Conservation (phyloP, 2,888 invertebrate genomes). For the Ptilodon capucinus region DNA sequence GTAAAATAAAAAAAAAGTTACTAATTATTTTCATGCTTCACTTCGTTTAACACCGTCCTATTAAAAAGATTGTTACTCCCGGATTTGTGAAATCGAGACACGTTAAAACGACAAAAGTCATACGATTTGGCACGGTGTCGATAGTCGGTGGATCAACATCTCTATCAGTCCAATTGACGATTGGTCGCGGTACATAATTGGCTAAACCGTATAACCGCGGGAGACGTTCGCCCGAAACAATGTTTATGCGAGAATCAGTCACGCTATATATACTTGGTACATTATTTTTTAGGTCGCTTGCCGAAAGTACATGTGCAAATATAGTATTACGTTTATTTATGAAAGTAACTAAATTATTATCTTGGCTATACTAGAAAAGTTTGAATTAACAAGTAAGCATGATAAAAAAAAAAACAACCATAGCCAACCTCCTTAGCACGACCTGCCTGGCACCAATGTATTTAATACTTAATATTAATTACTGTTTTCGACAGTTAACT, state of each 20-base stretch:
- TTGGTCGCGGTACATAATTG: slow-evolving; percentile 28
- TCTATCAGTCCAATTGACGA: slow-evolving; percentile 30
- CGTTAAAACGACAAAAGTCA: slow-evolving; percentile 16
- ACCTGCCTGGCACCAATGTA: too few species aligned
- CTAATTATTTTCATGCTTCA: background rate
- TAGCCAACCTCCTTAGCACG: too few species aligned
- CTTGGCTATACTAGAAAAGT: too few species aligned
- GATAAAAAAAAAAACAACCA: too few species aligned
- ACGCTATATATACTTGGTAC: slow-evolving; percentile 1
- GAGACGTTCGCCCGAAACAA: background rate
- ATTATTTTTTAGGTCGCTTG: background rate
- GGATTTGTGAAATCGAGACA: slow-evolving; percentile 25
- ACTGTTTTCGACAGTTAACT: too few species aligned
- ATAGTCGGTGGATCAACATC: slow-evolving; percentile 14
- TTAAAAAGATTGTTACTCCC: slow-evolving; percentile 42
- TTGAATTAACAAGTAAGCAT: too few species aligned
- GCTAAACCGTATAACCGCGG: slow-evolving; percentile 5
- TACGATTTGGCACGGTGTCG: slow-evolving; percentile 25
- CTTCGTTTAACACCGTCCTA: slow-evolving; percentile 12
- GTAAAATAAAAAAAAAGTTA: too few species aligned
- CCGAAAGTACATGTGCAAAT: too few species aligned
- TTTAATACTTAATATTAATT: too few species aligned
- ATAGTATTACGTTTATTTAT: too few species aligned
- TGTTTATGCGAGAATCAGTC: slow-evolving; percentile 3
- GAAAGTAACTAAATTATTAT: too few species aligned